Conservation (phyloP, 2,888 invertebrate species). For the Amblyjoppa proteus region DNA sequence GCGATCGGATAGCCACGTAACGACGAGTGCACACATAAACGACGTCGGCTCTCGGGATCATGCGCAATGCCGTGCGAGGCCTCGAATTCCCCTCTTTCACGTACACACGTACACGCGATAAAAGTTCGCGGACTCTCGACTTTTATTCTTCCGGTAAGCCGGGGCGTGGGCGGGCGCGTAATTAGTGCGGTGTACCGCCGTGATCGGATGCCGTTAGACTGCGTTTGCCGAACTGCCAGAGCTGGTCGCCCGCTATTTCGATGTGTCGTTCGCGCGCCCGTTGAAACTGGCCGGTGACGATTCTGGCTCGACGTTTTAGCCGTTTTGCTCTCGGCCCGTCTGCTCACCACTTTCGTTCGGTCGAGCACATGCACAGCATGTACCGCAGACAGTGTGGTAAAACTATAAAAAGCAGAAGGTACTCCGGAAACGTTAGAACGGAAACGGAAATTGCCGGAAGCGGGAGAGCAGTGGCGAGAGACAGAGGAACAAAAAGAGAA, state of each 20-base stretch:
- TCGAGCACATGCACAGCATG: background rate
- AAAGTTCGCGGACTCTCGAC: conserved; percentile 43
- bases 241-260: conserved; percentile 33
- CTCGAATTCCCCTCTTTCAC: conserved; percentile 8
- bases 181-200: conserved; percentile 61
- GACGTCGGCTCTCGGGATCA: conserved; percentile 3
- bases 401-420: conserved; percentile 33
- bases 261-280: conserved; percentile 24
- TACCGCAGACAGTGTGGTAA: background rate
- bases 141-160: conserved; percentile 63
- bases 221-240: conserved; percentile 38
- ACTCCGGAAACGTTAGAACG: conserved; percentile 39
- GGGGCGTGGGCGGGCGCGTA: conserved; percentile 40
- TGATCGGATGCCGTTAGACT: conserved; percentile 57
- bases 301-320: background rate
- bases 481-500: background rate
- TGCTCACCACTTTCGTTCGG: conserved; percentile 3
- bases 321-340: background rate
- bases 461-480: conserved; percentile 10
- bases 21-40: conserved; percentile 36
- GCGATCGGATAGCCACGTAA: conserved; percentile 25
- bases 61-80: conserved; percentile 17
- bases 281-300: conserved; percentile 37
- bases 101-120: background rate
- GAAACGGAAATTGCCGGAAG: conserved; percentile 49